Evolutionary conservation across 2,888 invertebrate species (phyloP).

Genomic region (Diaphora mendica): DNA sequence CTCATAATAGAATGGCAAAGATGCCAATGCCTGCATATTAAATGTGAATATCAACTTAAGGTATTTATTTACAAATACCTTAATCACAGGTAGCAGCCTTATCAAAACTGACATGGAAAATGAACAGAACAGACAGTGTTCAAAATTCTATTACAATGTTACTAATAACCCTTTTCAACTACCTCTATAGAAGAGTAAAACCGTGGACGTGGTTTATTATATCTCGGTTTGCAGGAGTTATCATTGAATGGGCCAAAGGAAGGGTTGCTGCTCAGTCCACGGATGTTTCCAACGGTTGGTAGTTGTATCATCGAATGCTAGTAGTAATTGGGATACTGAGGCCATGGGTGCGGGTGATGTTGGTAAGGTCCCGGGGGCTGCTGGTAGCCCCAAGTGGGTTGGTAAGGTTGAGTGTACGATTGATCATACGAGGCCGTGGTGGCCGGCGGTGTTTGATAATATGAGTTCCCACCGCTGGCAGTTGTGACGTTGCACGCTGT

Average conservation of each 20-base stretch:
- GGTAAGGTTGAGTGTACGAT: constrained; percentile 79
- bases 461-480: constrained; percentile 56
- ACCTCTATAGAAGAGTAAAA: constrained; percentile 5
- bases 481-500: constrained; percentile 51
- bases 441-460: constrained; percentile 72
- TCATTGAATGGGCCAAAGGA: neutral
- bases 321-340: constrained; percentile 83
- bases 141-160: constrained; percentile 8
- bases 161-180: neutral
- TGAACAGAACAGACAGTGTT: constrained; percentile 12
- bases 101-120: constrained; percentile 19
- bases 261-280: neutral
- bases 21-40: neutral
- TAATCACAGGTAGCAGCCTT: constrained; percentile 17
- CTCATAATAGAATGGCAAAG: constrained; percentile 1
- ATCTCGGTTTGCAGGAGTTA: neutral
- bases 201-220: neutral
- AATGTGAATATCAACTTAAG: constrained; percentile 4
- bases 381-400: constrained; percentile 83
- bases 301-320: constrained; percentile 49
- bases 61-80: constrained; percentile 16
- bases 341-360: constrained; percentile 81
- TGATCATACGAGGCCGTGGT: constrained; percentile 76
- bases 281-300: constrained; percentile 10
- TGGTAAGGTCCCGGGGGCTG: constrained; percentile 82